Evolutionary conservation across 2,888 invertebrate genomes (phyloP), one percentile per base, ranked within the genome.

Genomic region (Spicauda simplicius): DNA sequence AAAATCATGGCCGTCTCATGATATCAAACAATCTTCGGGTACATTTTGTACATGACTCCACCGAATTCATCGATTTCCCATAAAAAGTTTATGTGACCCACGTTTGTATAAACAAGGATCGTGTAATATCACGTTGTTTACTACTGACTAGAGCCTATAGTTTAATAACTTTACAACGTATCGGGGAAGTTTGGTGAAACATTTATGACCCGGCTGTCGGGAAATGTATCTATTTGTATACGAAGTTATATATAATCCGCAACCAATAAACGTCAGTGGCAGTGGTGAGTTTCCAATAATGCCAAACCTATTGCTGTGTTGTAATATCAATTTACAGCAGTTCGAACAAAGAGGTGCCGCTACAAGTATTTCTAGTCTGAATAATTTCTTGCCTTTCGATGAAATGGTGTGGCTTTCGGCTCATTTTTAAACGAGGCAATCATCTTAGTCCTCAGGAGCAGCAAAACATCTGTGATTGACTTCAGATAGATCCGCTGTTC

Each of bases 1-100:
- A 68, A 68, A 62, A 64, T 70, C 41, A 64, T 56, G 55, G 59
- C 55, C 37, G 61, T 64, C 65, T 62, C 64, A 20, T 55, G 59
- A 56, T 62, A 41, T 65, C 55, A 63, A 65, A 68, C 63, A 67
- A 64, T 54, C 63, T 60, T 53, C 64, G 64, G 61, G 61, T 64
- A 60, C 61, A 64, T 37, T 61, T 58, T 55, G 37, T 57, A 45
- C 61, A 64, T 53, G 50, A 54, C 48, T 52, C 25, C 59, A 25
- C 59, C 52, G 41, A 48, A 68, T 63, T 66, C 71, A 82, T 81
- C 78, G 80, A 82, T 83, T 80, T 74, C 70, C 76, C 72, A 76
- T 83, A 82, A 83, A 83, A 77, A 70, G 68, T 77, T 78, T 76
- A 77, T 72, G 71, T 60, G 59, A 68, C 69, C 65, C 67, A 69